Base-by-base conservation (phyloP, 2,888 invertebrate genomes). In the Leucophora obtusa region DNA sequence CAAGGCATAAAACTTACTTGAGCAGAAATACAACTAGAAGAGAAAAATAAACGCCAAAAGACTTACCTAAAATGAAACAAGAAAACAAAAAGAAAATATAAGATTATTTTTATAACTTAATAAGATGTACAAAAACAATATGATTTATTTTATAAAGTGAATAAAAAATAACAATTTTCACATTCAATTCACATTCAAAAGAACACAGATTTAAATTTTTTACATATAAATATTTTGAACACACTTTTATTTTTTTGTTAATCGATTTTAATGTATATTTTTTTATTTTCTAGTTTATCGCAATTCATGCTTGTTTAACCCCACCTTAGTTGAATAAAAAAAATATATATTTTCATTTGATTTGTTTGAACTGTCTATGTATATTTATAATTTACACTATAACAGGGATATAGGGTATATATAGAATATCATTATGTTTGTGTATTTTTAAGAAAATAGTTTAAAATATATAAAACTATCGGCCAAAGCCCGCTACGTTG, bases 1-100 rank as follows among this genome's bases (percentile, higher is more conserved):
- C 56, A 65, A 65, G 73, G 73, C 73, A 73, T 58, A 58, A 47
- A 72, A 73, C 73, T 58, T 65, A 73, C 73, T 43, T 72, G 33
- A 33, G 47, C 15, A 38, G 15, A 50, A 59, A 6, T n/a, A 21
- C 21, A 4, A 21, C 21, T 21, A 21, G 28, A 7, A 35, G 18
- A 28, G 7, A 11, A 15, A 15, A n/a, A 63, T 17, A 60, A 21
- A 15, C 10, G 3, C 14, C 11, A 18, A 59, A 8, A 43, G 43
- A 74, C 74, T 74, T 43, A 74, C 74, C 74, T 74, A 54, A 4
- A 74, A 74, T 11, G 66, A 74, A 15, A 73, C 4, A 6, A 50
- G 21, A n/a, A n/a, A 47, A 47, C 4, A 54, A 24, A 60, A 28
- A 7, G 9, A 11, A 68, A 51, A 51, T 51, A 14, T 2, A n/a